Conservation (phyloP, 2,113 vertebrate species). For the Seriola aureovittata region DNA sequence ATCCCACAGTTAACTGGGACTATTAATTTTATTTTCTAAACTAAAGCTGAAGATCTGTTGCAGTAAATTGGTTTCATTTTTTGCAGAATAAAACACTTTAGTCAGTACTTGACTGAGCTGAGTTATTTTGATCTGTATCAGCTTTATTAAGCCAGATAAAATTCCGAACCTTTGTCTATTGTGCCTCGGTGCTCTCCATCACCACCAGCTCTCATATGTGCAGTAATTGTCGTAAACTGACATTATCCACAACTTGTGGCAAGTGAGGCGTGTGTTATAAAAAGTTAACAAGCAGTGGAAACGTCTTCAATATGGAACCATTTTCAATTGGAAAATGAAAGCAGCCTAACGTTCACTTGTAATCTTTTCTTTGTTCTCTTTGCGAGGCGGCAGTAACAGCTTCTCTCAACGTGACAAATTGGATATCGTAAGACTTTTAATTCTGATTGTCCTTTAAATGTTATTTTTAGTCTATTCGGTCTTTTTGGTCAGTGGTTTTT, state of each 20-base stretch:
- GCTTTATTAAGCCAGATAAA: background rate
- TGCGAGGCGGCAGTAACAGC: background rate
- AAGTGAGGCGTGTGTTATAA: conserved; percentile 6
- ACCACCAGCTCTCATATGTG: conserved; percentile 5
- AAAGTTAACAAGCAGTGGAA: conserved; percentile 41
- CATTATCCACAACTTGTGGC: conserved; percentile 22
- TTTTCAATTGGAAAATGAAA: conserved; percentile 48
- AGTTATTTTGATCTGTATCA: conserved; percentile 16
- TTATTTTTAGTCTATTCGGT: background rate
- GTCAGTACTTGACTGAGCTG: background rate
- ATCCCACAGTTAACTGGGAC: conserved; percentile 38
- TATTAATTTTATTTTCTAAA: conserved; percentile 15
- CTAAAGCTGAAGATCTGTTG: conserved; percentile 13
- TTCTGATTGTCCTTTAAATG: conserved; percentile 10
- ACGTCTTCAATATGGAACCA: conserved; percentile 25
- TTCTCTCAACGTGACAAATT: conserved; percentile 16
- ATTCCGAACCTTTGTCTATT: background rate
- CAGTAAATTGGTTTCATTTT: background rate
- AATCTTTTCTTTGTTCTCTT: conserved; percentile 33
- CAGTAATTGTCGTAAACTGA: conserved; percentile 13
- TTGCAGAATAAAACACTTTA: background rate
- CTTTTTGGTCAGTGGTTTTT: background rate
- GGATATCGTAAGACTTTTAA: background rate
- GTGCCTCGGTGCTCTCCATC: background rate
- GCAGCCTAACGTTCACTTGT: conserved; percentile 6